Conservation (phyloP, 2,888 invertebrate genomes). For the Agrochola lychnidis region DNA sequence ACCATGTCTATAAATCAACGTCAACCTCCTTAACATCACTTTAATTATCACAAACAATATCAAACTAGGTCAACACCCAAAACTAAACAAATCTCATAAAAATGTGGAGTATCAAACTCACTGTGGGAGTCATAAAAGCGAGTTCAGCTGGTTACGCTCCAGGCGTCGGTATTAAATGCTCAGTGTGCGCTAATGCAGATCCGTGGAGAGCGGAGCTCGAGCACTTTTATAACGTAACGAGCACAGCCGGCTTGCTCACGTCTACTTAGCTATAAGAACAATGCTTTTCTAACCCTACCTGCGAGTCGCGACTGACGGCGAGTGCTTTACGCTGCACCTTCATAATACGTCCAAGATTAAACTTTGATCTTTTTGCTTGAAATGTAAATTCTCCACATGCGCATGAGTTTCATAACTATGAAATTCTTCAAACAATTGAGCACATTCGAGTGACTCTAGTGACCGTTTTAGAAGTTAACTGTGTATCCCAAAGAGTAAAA, state of each 20-base stretch:
- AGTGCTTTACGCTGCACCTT: conserved; percentile 45
- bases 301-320: conserved; percentile 21
- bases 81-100: conserved; percentile 54
- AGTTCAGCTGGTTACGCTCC: conserved; percentile 61
- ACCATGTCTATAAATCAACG: conserved; percentile 31
- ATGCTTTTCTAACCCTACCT: conserved; percentile 66
- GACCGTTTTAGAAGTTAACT: conserved; percentile 11
- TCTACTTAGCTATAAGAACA: conserved; percentile 69
- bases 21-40: conserved; percentile 12
- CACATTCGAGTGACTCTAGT: not conserved
- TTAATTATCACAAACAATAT: conserved; percentile 27
- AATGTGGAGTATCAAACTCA: conserved; percentile 36
- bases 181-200: conserved; percentile 70
- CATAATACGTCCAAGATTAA: conserved; percentile 52
- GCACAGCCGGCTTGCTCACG: conserved; percentile 66
- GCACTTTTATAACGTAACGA: conserved; percentile 69
- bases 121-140: conserved; percentile 49
- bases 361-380: conserved; percentile 45
- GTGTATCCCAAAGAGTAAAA: not conserved
- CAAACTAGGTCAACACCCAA: conserved; percentile 49
- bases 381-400: conserved; percentile 8
- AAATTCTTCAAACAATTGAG: not conserved
- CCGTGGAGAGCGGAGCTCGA: conserved; percentile 60
- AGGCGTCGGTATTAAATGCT: conserved; percentile 68
- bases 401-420: not conserved